Evolutionary conservation across 2,888 invertebrate genomes (phyloP).

Genomic region (Neelides folsomi): DNA sequence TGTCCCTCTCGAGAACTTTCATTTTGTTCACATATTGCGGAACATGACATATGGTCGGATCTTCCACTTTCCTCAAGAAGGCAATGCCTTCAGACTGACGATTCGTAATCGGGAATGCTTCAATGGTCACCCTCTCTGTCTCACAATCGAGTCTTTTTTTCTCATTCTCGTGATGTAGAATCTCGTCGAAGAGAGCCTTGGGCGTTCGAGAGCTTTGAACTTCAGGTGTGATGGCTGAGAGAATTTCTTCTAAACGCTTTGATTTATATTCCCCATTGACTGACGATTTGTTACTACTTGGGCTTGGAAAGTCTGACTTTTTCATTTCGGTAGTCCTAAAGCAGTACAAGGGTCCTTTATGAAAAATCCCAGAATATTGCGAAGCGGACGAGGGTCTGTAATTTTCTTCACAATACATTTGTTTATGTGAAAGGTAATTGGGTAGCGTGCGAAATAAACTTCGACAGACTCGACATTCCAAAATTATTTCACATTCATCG

Average conservation of each 20-base stretch:
- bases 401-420: conserved; percentile 55
- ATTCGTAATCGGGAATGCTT: conserved; percentile 1
- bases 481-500: conserved; percentile 74
- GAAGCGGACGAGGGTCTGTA: conserved; percentile 15
- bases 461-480: conserved; percentile 77
- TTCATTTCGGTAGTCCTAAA: no score
- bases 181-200: conserved; percentile 4
- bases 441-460: conserved; percentile 73
- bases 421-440: conserved; percentile 79
- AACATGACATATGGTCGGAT: conserved; percentile 10
- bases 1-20: conserved; percentile 41
- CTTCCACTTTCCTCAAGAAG: conserved; percentile 1
- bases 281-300: no score
- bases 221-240: conserved; percentile 6
- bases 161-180: neutral
- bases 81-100: neutral
- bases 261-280: neutral
- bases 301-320: no score
- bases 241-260: conserved; percentile 6
- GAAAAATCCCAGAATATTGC: conserved; percentile 2
- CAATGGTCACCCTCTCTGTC: neutral
- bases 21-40: conserved; percentile 1
- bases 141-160: neutral
- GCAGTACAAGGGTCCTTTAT: neutral
- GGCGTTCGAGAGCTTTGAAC: conserved; percentile 8